Percentiles rank a stretch among this genome's conserved stretches.
Conservation (phyloP, 1,140 invertebrate species). For the Planococcus citri region DNA sequence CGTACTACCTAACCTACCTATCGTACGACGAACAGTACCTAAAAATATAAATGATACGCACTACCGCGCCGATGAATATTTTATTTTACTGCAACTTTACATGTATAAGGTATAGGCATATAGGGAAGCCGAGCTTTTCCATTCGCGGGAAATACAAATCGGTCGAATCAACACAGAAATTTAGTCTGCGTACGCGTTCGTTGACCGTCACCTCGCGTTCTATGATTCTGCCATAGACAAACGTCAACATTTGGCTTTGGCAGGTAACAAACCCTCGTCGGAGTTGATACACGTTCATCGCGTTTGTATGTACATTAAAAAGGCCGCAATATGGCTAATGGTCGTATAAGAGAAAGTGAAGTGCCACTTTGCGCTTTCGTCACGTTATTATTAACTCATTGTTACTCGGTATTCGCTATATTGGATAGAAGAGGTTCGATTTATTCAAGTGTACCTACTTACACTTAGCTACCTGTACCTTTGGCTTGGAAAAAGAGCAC, state of each 20-base stretch:
- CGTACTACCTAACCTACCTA: too few relatives aligned
- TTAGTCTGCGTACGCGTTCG: neutral
- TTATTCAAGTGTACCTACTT: neutral
- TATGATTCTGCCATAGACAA: neutral
- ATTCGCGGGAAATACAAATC: neutral
- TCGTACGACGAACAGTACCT: too few relatives aligned
- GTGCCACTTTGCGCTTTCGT: constrained; percentile 2
- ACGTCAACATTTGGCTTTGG: neutral
- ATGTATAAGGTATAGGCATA: neutral
- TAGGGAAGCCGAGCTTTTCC: neutral
- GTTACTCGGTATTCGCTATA: neutral
- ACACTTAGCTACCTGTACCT: neutral
- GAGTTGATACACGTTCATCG: neutral
- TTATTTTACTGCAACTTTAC: neutral
- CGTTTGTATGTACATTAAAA: constrained; percentile 29
- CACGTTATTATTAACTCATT: constrained; percentile 6
- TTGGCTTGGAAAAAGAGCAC: too few relatives aligned
- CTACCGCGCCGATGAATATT: neutral
- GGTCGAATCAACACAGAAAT: neutral
- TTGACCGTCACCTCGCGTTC: neutral
- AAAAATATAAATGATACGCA: neutral
- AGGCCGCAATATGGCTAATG: neutral
- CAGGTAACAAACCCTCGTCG: neutral
- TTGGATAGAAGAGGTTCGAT: constrained; percentile 13
- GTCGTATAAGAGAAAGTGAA: constrained; percentile 10